A percentile compares a stretch with the other conserved stretches of the same genome.
Conservation (phyloP, 2,113 vertebrate species). For the Clarias magur region DNA sequence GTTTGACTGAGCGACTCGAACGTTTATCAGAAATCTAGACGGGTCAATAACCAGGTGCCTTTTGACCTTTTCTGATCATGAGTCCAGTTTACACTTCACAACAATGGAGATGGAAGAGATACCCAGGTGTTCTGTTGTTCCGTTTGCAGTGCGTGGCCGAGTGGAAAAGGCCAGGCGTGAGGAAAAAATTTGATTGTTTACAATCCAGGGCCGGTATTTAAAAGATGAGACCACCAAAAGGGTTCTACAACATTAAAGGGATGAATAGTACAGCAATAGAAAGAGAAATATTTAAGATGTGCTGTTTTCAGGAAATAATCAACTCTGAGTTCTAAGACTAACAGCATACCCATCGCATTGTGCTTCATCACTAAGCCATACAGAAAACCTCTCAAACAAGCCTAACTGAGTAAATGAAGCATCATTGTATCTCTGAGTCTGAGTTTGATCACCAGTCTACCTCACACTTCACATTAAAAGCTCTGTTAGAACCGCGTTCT, state of each 20-base stretch:
- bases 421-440: not conserved
- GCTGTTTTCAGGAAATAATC: not conserved
- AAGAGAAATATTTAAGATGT: not conserved
- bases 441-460: not conserved
- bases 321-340: not conserved
- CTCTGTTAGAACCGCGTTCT: not conserved
- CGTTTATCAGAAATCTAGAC: constrained; percentile 16
- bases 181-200: constrained; percentile 57
- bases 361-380: not conserved
- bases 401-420: not conserved
- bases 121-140: constrained; percentile 28
- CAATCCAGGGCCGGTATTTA: not conserved
- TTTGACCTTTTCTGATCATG: constrained; percentile 6
- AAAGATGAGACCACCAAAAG: not conserved
- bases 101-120: constrained; percentile 5
- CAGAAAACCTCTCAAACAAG: not conserved
- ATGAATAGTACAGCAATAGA: not conserved
- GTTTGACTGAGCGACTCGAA: not conserved
- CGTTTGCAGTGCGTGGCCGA: constrained; percentile 23
- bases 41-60: not conserved
- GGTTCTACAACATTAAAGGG: not conserved
- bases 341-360: not conserved
- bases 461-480: not conserved
- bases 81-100: not conserved
- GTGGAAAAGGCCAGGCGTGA: constrained; percentile 50